phyloP scores from a whole-genome alignment of 2,888 invertebrate genomes.

The Spialia ferax region DNA sequence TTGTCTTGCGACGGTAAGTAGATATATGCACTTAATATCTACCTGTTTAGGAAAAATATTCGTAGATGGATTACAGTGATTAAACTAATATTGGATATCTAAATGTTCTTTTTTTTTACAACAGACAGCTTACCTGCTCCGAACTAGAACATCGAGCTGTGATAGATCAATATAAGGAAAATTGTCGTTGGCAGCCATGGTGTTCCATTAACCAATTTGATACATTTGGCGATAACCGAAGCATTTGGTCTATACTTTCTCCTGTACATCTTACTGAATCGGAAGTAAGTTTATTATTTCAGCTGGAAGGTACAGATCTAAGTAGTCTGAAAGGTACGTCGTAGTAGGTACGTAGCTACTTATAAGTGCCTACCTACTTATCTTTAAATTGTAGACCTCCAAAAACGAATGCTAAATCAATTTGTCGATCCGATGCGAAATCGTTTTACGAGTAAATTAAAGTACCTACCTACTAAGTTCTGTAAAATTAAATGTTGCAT shows the following conservation, averaged over 20 bases:
- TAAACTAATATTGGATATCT: too few relatives aligned
- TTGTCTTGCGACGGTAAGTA: constrained; percentile 70
- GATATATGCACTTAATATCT: not conserved
- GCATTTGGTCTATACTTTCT: constrained; percentile 66
- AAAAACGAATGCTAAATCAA: too few relatives aligned
- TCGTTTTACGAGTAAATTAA: too few relatives aligned
- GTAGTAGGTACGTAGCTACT: too few relatives aligned
- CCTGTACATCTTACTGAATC: constrained; percentile 71
- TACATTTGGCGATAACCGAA: constrained; percentile 72
- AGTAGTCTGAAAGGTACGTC: too few relatives aligned
- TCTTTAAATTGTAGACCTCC: too few relatives aligned
- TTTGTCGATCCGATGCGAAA: too few relatives aligned
- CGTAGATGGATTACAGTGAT: not conserved
- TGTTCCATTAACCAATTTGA: constrained; percentile 72
- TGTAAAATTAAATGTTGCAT: too few relatives aligned
- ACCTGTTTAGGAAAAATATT: not conserved
- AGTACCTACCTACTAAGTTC: too few relatives aligned
- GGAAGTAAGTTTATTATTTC: constrained; percentile 56
- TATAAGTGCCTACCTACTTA: too few relatives aligned
- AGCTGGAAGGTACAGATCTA: not conserved
- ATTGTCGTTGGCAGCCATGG: constrained; percentile 74
- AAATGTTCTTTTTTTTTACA: constrained; percentile 15
- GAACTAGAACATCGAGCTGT: constrained; percentile 70
- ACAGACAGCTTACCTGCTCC: constrained; percentile 70
- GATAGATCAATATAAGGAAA: constrained; percentile 63